Percentiles rank a stretch among this genome's conserved stretches.
phyloP scores from a whole-genome alignment of 2,797 vertebrate genomes.

The Hafferia zeledoni region DNA sequence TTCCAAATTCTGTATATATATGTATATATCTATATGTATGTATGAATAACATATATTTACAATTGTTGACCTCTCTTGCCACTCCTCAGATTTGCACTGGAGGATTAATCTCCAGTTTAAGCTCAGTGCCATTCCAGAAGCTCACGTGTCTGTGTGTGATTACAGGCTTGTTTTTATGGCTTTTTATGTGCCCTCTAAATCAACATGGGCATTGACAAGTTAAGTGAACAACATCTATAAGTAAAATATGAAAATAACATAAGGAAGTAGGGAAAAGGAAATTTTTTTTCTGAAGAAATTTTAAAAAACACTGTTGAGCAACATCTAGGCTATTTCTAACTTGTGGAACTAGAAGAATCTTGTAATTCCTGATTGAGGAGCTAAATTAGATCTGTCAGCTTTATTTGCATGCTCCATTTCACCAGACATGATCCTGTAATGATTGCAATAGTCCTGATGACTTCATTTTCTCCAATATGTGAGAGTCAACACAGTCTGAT shows the following conservation, averaged over 20 bases:
- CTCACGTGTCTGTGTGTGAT: not conserved
- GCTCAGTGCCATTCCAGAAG: not conserved
- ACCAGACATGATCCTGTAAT: not conserved
- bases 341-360: not conserved
- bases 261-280: not conserved
- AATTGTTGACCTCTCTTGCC: not conserved
- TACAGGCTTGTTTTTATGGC: not conserved
- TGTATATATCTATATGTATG: not conserved
- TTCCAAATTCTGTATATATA: not conserved
- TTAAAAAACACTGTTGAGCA: not conserved
- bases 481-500: not conserved
- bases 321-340: not conserved
- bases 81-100: not conserved
- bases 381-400: not conserved
- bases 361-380: not conserved
- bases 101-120: not conserved
- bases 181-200: not conserved
- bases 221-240: not conserved
- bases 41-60: not conserved
- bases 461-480: not conserved
- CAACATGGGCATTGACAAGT: not conserved
- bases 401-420: not conserved
- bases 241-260: not conserved
- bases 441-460: not conserved
- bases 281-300: not conserved